Evolutionary conservation across 2,797 vertebrate species (phyloP).

Genomic region (Falco peregrinus): DNA sequence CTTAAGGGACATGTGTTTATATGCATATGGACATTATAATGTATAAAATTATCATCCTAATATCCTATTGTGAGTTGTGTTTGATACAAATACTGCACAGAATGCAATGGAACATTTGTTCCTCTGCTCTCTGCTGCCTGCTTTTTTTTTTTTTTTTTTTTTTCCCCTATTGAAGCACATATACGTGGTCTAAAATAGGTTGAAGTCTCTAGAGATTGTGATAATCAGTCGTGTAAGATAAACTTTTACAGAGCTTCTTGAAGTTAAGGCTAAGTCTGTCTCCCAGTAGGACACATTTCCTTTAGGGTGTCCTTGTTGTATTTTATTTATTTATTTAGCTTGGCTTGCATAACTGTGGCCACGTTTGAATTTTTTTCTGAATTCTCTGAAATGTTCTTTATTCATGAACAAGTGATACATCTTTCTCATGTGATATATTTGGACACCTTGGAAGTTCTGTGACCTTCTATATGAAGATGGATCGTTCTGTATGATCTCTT

Average conservation of each 20-base stretch:
- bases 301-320: constrained; percentile 11
- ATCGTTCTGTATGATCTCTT: neutral
- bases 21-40: constrained; percentile 53
- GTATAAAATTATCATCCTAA: constrained; percentile 62
- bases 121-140: neutral
- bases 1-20: constrained; percentile 43
- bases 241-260: constrained; percentile 14
- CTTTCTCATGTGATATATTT: neutral
- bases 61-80: constrained; percentile 43
- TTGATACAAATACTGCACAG: constrained; percentile 1
- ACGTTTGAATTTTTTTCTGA: neutral
- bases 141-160: neutral
- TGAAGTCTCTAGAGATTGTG: neutral
- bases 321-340: neutral
- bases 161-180: neutral
- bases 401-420: neutral
- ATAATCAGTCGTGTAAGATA: neutral
- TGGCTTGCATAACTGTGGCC: neutral
- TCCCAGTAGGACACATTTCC: neutral
- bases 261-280: constrained; percentile 5
- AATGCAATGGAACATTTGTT: constrained; percentile 18
- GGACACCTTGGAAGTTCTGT: neutral
- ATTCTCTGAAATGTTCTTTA: neutral
- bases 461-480: neutral
- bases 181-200: neutral